Conservation (phyloP, 2,113 vertebrate genomes). For the Alligator mississippiensis region DNA sequence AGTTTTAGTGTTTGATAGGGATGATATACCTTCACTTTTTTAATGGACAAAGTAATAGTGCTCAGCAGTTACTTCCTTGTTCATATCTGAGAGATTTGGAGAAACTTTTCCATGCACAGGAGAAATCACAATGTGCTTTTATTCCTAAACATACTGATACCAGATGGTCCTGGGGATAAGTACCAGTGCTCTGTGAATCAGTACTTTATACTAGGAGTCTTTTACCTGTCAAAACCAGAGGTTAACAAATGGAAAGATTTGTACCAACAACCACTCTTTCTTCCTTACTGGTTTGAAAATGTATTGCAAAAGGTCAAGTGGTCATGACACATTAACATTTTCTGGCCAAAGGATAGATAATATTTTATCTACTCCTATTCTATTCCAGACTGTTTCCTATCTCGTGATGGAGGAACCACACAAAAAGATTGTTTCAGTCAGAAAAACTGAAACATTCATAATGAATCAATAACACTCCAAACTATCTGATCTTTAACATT, state of each 20-base stretch:
- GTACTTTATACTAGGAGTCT: not conserved
- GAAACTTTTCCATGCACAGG: not conserved
- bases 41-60: accelerated
- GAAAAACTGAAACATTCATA: not conserved
- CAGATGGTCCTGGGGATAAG: not conserved
- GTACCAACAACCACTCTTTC: accelerated
- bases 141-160: not conserved
- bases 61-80: not conserved
- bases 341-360: not conserved
- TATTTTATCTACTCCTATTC: not conserved
- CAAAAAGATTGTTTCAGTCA: not conserved
- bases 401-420: not conserved
- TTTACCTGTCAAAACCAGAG: not conserved
- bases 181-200: not conserved
- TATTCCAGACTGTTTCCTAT: not conserved
- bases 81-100: not conserved
- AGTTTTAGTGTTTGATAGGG: not conserved
- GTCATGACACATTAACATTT: not conserved
- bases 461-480: not conserved
- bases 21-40: not conserved
- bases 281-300: accelerated
- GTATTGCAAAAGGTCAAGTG: not conserved
- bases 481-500: accelerated
- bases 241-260: not conserved
- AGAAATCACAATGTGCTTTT: not conserved